These are phyloP conservation scores for Lasioglossum figueresi DNA, from an alignment of 2,888 invertebrate genomes.

Conservation along the genomic window DNA sequence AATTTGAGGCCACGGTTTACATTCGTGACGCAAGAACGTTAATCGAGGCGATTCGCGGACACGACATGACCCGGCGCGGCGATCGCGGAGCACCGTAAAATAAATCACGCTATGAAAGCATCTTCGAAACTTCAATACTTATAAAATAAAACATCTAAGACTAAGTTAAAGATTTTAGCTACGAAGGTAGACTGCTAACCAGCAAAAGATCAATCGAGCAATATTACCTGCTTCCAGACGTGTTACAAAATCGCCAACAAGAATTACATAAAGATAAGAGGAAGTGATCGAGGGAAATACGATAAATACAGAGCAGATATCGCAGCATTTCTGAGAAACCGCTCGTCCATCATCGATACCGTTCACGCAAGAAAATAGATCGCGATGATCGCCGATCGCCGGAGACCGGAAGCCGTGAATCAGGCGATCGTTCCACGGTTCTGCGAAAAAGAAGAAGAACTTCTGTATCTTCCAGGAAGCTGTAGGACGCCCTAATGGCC, in stretches of 20 bases:
- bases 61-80: slow-evolving; percentile 20
- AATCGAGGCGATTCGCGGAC: slow-evolving; percentile 45
- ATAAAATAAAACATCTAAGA: background rate
- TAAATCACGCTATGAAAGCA: no score
- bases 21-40: slow-evolving; percentile 68
- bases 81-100: background rate
- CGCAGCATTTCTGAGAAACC: background rate
- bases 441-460: background rate
- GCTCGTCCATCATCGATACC: background rate
- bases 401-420: background rate
- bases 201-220: background rate
- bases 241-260: background rate
- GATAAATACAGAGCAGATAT: background rate
- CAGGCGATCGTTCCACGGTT: background rate
- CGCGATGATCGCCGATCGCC: background rate
- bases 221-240: background rate
- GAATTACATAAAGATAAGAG: background rate
- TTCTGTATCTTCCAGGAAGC: background rate
- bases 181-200: no score
- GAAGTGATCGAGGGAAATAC: background rate
- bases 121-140: background rate
- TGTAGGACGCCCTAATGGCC: background rate
- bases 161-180: background rate
- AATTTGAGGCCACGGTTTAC: slow-evolving; percentile 66
- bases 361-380: background rate